phyloP scores from a whole-genome alignment of 1,140 invertebrate genomes.

The Leguminivora glycinivorella region DNA sequence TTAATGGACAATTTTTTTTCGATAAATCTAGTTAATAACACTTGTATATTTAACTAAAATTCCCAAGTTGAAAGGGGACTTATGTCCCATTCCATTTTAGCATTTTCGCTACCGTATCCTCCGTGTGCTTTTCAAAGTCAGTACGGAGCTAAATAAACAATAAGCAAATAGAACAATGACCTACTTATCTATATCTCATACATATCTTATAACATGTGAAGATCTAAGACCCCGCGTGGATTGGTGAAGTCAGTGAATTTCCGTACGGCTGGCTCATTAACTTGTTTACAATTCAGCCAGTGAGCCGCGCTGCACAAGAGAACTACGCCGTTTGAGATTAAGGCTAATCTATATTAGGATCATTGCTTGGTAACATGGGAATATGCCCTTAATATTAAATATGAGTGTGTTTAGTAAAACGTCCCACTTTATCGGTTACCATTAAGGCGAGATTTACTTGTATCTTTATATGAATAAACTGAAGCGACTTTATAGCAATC shows the following conservation, averaged over 20 bases:
- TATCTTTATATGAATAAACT: no score
- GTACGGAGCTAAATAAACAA: neutral
- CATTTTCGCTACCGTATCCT: no score
- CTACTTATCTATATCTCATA: neutral
- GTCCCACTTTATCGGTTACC: no score
- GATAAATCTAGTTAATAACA: no score
- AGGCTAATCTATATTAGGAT: slow-evolving; percentile 20
- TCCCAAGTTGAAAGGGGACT: no score
- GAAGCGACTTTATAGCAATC: no score
- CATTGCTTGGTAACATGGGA: neutral
- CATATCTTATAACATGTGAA: neutral
- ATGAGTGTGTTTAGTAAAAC: no score
- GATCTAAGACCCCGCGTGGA: slow-evolving; percentile 10
- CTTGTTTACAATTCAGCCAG: slow-evolving; percentile 25
- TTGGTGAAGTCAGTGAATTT: slow-evolving; percentile 27
- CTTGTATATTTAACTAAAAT: no score
- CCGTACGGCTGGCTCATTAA: slow-evolving; percentile 23
- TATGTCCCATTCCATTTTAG: no score
- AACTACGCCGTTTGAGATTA: slow-evolving; percentile 17
- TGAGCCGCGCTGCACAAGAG: slow-evolving; percentile 25
- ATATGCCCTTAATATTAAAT: neutral
- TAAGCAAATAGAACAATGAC: neutral
- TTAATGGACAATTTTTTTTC: no score
- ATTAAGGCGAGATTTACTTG: no score
- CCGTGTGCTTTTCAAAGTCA: no score